phyloP scores from a whole-genome alignment of 2,888 invertebrate species.

The Alloplasta piceator region DNA sequence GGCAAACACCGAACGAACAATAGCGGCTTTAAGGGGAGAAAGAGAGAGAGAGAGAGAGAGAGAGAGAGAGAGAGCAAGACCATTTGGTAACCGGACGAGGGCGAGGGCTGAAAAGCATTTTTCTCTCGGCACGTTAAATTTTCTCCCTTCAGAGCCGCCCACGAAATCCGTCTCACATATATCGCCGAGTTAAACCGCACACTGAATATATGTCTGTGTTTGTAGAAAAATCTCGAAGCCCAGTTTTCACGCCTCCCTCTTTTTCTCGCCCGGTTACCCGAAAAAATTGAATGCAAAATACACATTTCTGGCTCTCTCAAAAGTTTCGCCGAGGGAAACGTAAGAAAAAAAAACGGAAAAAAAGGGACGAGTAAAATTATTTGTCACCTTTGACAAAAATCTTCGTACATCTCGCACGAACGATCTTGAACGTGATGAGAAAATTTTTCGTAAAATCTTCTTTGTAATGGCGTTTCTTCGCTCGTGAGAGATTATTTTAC shows the following conservation, averaged over 20 bases:
- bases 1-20: constrained; percentile 64
- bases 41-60: no score
- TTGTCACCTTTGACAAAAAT: neutral
- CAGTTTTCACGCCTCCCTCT: constrained; percentile 59
- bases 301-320: neutral
- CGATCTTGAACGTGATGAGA: constrained; percentile 53
- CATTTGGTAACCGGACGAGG: constrained; percentile 59
- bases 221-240: constrained; percentile 12
- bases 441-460: neutral
- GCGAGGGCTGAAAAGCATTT: constrained; percentile 16
- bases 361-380: constrained; percentile 38
- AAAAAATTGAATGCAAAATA: constrained; percentile 29
- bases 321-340: constrained; percentile 13
- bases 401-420: constrained; percentile 45
- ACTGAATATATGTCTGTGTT: neutral
- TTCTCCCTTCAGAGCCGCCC: constrained; percentile 19
- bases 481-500: no score
- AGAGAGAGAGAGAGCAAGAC: neutral
- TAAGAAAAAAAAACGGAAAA: neutral
- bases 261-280: constrained; percentile 19
- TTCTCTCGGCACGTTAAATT: constrained; percentile 46
- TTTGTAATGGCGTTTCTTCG: neutral
- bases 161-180: constrained; percentile 12
- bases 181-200: neutral
- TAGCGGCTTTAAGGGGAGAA: neutral